Base-by-base conservation (phyloP, 2,888 invertebrate genomes). In the Venustoraphidia nigricollis region DNA sequence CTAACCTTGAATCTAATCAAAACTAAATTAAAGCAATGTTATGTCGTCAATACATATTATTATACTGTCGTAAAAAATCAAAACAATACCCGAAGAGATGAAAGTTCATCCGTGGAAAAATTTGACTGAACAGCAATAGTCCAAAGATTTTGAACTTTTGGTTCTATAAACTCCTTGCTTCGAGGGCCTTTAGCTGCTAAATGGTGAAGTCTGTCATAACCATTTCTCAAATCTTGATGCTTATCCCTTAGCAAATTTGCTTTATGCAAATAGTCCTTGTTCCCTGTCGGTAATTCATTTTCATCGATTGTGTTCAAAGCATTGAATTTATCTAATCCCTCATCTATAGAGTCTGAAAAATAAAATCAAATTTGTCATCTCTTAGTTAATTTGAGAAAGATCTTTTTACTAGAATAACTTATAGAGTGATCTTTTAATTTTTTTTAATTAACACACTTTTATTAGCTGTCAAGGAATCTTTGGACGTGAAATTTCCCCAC, bases 81-180 rank as follows among this genome's bases (percentile, higher is more conserved):
- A 9, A 34, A 38, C 50, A 53, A 57, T 67, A 83, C 85, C 72
- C 84, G 84, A 42, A 95, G 70, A 0, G 91, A 91, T 49, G 80
- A 79, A 10, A 94, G 69, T 66, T 94, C 93, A 51, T 83, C 81
- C 1, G 77, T 71, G 17, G 82, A 77, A 65, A 95, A 94, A 63
- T 90, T 84, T 10, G 81, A 79, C 46, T 82, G 75, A 13, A 81
- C 63, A 3, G 93, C 94, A 49, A 87, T 69, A 56, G 77, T 79
- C 94, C 94, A 95, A 35, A 95, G 67, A 1, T 83, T 84, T 63
- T 89, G 85, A 1, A 94, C 93, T 68, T 90, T 87, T 0, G 90
- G 88, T 60, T 95, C 94, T 41, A 88, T 76, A 62, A 95, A 95
- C 60, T 91, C 91, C 61, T 79, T 81, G 59, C 83, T 85, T 50